Evolutionary conservation across 2,888 invertebrate genomes (phyloP), one percentile per base, ranked within the genome.

Genomic region (Drepanosiphum platanoidis): DNA sequence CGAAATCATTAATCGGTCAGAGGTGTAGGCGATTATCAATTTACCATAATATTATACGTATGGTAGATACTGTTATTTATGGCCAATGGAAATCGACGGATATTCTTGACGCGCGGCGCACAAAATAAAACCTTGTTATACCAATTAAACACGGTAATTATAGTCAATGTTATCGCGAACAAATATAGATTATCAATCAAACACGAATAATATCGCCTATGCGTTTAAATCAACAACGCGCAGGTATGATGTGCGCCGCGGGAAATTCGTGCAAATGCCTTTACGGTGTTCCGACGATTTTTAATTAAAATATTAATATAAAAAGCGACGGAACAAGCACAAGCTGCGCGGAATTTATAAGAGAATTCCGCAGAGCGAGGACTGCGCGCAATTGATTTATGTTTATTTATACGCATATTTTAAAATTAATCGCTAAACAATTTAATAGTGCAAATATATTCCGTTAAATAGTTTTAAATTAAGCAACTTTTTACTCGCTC

Each of bases 251-350:
- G n/a, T n/a, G 42, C 42, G 42, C 1, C 11, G 3, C 22, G 18
- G 18, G 11, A 18, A 39, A 64, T 27, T 7, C 7, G 22, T 30
- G 18, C 42, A 13, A 42, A 64, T 32, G 1, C 4, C 39, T 78
- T 78, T 66, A 30, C 27, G 61, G 22, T 22, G 39, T 32, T 11
- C 18, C 78, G n/a, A 78, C 30, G 3, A 36, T 42, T 78, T 61
- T 66, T 42, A 78, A 78, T 78, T 64, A 32, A 32, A 78, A 32
- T 32, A 66, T 30, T 7, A 42, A 30, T 77, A 30, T 77, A 42
- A 22, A 30, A 27, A 36, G n/a, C 22, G 36, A 34, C 27, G 30
- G 36, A 34, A 27, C 4, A 27, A 77, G 36, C 9, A 27, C 4
- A 27, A 77, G 36, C 9, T 32, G 30, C 32, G 22, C 3, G 15